Conservation (phyloP, 2,888 invertebrate species). For the Rhagium mordax region DNA sequence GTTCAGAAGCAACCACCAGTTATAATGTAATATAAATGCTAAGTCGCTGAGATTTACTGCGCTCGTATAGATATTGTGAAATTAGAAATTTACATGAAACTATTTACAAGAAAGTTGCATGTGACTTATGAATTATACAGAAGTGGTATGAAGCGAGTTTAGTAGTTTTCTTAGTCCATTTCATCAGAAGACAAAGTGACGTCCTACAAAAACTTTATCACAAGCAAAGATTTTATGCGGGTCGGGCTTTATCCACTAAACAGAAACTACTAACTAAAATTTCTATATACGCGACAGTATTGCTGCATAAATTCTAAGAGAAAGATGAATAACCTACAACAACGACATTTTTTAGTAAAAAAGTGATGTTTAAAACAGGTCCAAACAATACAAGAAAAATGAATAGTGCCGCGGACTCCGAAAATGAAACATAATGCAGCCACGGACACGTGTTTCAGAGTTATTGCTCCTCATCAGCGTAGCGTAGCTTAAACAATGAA, state of each 20-base stretch:
- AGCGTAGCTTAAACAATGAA: no score
- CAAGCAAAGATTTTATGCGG: constrained; percentile 17
- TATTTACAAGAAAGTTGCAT: constrained; percentile 34
- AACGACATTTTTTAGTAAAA: neutral
- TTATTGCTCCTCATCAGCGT: no score
- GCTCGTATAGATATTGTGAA: constrained; percentile 32
- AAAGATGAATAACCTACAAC: constrained; percentile 13
- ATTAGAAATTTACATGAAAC: constrained; percentile 44
- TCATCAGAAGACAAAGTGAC: constrained; percentile 12
- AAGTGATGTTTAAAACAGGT: neutral
- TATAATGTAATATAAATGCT: constrained; percentile 25
- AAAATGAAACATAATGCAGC: no score
- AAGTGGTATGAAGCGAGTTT: constrained; percentile 34
- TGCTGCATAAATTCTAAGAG: constrained; percentile 14
- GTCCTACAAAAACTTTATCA: constrained; percentile 19
- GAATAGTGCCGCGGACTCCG: no score
- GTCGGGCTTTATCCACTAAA: constrained; percentile 1
- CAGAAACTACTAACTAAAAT: constrained; percentile 26
- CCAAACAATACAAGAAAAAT: no score
- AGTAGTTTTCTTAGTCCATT: constrained; percentile 27
- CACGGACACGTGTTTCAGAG: no score
- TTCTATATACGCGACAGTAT: constrained; percentile 6
- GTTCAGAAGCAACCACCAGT: neutral
- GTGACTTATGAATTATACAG: constrained; percentile 46
- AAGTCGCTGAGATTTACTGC: constrained; percentile 12